These are phyloP conservation scores for Epizoanthus ramosus DNA, from an alignment of 92 coral and sea anemone genomes.

Conservation along the genomic window DNA sequence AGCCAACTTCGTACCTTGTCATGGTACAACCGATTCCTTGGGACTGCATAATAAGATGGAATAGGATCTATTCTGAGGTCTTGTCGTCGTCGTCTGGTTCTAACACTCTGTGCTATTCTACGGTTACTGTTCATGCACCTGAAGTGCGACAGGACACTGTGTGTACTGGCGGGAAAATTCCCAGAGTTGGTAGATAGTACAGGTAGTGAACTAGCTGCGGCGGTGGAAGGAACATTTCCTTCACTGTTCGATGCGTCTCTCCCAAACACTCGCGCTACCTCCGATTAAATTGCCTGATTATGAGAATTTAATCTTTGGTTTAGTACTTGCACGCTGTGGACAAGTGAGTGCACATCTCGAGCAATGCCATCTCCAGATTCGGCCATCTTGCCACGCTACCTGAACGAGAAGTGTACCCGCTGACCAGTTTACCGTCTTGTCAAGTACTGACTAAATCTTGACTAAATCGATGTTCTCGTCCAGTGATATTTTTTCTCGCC, in stretches of 20 bases:
- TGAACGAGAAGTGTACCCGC: no score
- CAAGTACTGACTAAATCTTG: no score
- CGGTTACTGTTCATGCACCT: constrained; percentile 34
- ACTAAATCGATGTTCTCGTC: not conserved
- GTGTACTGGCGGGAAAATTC: constrained; percentile 1
- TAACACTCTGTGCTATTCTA: constrained; percentile 10
- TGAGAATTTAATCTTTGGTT: no score
- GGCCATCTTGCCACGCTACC: no score
- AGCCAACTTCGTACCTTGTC: constrained; percentile 37
- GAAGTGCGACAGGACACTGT: constrained; percentile 18
- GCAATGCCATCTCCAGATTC: no score
- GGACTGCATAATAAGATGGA: constrained; percentile 51
- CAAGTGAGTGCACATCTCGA: no score
- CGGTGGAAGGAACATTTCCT: constrained; percentile 10
- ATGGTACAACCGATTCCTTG: constrained; percentile 34
- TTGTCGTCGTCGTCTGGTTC: no score
- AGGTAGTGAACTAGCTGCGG: not conserved
- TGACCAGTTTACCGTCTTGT: no score
- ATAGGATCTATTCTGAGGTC: constrained; percentile 13
- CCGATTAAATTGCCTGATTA: not conserved
- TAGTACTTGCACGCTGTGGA: no score
- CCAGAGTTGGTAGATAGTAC: constrained; percentile 25
- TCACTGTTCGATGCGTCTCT: constrained; percentile 18
- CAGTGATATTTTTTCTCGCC: not conserved
- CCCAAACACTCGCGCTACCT: constrained; percentile 25